Evolutionary conservation across 2,888 invertebrate genomes (phyloP).

Genomic region (Plutella xylostella): DNA sequence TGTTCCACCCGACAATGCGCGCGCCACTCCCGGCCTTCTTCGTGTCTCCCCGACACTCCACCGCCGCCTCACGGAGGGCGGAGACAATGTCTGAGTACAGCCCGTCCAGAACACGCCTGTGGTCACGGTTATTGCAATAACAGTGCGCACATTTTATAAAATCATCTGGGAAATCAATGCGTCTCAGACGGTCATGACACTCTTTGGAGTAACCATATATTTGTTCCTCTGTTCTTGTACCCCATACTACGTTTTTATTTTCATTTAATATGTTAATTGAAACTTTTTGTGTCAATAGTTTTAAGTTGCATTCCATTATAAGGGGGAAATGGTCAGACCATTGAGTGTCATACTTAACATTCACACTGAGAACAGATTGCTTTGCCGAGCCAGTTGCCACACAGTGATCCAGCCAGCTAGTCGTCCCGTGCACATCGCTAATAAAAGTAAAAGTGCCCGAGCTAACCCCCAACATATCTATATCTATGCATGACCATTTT

Average conservation of each 20-base stretch:
- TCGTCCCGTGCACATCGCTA: slow-evolving; percentile 1
- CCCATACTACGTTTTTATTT: not conserved
- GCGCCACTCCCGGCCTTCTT: too few relatives aligned
- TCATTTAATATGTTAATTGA: not conserved
- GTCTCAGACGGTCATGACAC: not conserved
- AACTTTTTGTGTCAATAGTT: not conserved
- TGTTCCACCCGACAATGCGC: too few relatives aligned
- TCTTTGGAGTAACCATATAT: not conserved
- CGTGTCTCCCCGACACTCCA: too few relatives aligned
- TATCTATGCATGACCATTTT: not conserved
- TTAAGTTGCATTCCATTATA: not conserved
- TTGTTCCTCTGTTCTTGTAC: not conserved
- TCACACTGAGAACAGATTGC: not conserved
- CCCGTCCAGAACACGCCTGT: too few relatives aligned
- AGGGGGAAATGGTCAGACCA: not conserved
- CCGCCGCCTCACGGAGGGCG: too few relatives aligned
- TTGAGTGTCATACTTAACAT: not conserved
- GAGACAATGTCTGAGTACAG: too few relatives aligned
- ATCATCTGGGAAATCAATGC: not conserved
- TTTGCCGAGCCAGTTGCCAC: not conserved
- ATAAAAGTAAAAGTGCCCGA: slow-evolving; percentile 2
- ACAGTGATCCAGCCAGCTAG: slow-evolving; percentile 5
- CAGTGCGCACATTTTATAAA: not conserved
- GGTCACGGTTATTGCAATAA: too few relatives aligned
- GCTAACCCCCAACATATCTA: not conserved